These are phyloP conservation scores for Papilio polytes DNA, from an alignment of 1,140 invertebrate species.

Conservation along the genomic window DNA sequence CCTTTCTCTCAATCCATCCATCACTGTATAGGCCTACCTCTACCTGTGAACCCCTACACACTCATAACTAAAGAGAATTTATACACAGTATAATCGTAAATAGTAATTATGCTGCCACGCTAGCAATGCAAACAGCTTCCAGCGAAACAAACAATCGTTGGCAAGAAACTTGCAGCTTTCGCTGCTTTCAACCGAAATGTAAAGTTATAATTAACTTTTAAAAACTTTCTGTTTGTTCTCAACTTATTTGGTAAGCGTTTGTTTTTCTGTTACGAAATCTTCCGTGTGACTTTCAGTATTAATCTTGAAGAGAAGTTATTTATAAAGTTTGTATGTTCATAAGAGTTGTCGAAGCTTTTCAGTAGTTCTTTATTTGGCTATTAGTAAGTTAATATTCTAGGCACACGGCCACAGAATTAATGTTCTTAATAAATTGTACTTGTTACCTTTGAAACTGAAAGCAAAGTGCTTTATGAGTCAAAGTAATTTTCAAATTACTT, in stretches of 20 bases:
- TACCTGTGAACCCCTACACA: background rate
- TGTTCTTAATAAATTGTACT: background rate
- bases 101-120: background rate
- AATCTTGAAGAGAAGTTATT: background rate
- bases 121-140: background rate
- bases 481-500: slow-evolving; percentile 22
- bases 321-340: background rate
- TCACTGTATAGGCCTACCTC: background rate
- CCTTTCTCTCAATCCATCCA: too few relatives aligned
- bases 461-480: slow-evolving; percentile 4
- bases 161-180: slow-evolving; percentile 59
- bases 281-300: background rate
- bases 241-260: slow-evolving; percentile 44
- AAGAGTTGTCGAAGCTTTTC: background rate
- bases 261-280: slow-evolving; percentile 41
- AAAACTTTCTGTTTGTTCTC: slow-evolving; percentile 58
- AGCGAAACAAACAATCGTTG: slow-evolving; percentile 6
- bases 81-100: background rate
- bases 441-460: slow-evolving; percentile 31
- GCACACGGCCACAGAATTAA: background rate
- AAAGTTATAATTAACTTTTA: slow-evolving; percentile 67
- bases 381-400: background rate
- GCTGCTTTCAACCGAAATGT: slow-evolving; percentile 40
- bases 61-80: background rate
- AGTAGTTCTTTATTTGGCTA: background rate